Conservation (phyloP, 2,888 invertebrate species). For the Ochropleura plecta region DNA sequence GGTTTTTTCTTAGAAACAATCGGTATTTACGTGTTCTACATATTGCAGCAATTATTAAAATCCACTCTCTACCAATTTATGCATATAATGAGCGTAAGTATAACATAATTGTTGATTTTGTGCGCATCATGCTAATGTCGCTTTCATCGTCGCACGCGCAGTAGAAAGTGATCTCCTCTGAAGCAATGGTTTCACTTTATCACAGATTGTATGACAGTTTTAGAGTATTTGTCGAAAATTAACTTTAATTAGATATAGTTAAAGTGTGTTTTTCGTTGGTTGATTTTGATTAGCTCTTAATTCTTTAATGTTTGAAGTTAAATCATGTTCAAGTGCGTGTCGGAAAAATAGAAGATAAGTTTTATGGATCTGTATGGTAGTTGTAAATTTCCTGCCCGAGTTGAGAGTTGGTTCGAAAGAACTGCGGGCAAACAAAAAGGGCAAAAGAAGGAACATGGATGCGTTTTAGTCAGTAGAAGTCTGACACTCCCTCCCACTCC, state of each 20-base stretch:
- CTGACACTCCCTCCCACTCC: too few relatives aligned
- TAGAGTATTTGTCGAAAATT: slow-evolving; percentile 15
- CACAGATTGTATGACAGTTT: slow-evolving; percentile 52
- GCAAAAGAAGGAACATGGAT: too few relatives aligned
- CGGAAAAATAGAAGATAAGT: neutral
- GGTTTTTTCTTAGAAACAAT: neutral
- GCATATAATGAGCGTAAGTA: slow-evolving; percentile 51
- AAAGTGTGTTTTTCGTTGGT: slow-evolving; percentile 31
- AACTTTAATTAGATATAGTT: neutral
- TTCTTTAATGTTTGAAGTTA: slow-evolving; percentile 16
- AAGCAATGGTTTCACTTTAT: slow-evolving; percentile 68
- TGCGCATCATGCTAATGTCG: slow-evolving; percentile 71
- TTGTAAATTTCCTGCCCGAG: too few relatives aligned
- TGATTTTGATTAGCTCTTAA: slow-evolving; percentile 12
- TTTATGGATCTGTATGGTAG: neutral
- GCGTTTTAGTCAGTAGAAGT: too few relatives aligned
- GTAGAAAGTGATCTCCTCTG: slow-evolving; percentile 73
- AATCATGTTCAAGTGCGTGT: slow-evolving; percentile 6
- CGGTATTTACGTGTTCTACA: slow-evolving; percentile 16
- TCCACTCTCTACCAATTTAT: slow-evolving; percentile 56
- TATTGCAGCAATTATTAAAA: slow-evolving; percentile 33
- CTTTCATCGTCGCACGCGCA: slow-evolving; percentile 70
- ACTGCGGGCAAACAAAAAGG: too few relatives aligned
- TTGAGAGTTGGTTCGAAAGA: too few relatives aligned
- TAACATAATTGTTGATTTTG: slow-evolving; percentile 67